Conservation (phyloP, 2,888 invertebrate genomes). For the Oscheius sp. region DNA sequence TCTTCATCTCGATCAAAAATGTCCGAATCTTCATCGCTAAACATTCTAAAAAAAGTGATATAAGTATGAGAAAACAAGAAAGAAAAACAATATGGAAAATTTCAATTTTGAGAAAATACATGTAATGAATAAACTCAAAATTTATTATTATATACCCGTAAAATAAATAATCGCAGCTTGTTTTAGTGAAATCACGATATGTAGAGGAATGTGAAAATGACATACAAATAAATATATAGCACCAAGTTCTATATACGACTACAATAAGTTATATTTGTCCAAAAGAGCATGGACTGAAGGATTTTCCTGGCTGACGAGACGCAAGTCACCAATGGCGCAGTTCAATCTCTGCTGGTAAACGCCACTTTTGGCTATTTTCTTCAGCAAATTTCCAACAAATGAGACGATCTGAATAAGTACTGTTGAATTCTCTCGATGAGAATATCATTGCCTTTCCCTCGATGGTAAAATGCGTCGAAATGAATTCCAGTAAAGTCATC, state of each 20-base stretch:
- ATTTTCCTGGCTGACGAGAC: background rate
- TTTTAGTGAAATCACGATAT: conserved; percentile 9
- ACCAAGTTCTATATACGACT: background rate
- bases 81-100: background rate
- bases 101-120: background rate
- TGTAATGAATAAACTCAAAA: background rate
- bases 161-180: background rate
- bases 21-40: conserved; percentile 27
- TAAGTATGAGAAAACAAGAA: background rate
- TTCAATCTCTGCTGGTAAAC: conserved; percentile 13
- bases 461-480: conserved; percentile 7
- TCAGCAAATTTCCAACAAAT: conserved; percentile 31
- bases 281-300: background rate
- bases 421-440: background rate
- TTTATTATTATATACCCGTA: conserved; percentile 7
- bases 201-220: conserved; percentile 6
- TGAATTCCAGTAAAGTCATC: conserved; percentile 7
- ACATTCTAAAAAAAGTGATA: conserved; percentile 10
- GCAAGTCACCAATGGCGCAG: conserved; percentile 14
- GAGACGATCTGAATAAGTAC: conserved; percentile 12
- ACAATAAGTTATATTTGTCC: conserved; percentile 14
- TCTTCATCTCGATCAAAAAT: conserved; percentile 7
- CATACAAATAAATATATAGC: background rate
- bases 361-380: conserved; percentile 19
- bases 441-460: conserved; percentile 19